Conservation (phyloP, 2,888 invertebrate genomes). For the Lampropteryx suffumata region DNA sequence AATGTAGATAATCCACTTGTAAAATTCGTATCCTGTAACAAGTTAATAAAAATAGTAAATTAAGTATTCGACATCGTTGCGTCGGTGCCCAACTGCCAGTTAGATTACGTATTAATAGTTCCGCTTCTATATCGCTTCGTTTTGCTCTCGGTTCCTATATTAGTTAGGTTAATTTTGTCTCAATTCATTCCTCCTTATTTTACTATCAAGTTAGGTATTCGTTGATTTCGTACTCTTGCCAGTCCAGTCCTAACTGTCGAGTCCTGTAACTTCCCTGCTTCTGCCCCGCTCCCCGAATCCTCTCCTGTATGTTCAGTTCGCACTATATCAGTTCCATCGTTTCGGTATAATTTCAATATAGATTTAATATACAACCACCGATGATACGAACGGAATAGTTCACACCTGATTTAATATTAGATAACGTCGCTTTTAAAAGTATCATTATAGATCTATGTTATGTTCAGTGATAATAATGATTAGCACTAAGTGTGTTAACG, state of each 20-base stretch:
- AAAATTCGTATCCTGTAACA: conserved; percentile 65
- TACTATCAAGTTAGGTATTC: conserved; percentile 43
- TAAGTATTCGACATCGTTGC: conserved; percentile 52
- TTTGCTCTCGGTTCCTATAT: conserved; percentile 72
- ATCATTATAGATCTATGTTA: conserved; percentile 79
- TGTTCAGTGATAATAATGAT: conserved; percentile 78
- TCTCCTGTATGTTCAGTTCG: conserved; percentile 43
- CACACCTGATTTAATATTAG: conserved; percentile 77
- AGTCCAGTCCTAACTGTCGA: conserved; percentile 39
- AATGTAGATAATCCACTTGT: conserved; percentile 54
- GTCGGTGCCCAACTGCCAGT: conserved; percentile 68
- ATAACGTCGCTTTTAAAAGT: conserved; percentile 80
- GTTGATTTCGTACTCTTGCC: conserved; percentile 49
- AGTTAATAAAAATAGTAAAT: conserved; percentile 52
- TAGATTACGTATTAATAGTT: conserved; percentile 69
- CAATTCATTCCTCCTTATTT: conserved; percentile 70
- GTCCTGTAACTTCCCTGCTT: conserved; percentile 33
- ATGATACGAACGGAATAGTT: conserved; percentile 65
- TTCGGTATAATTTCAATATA: conserved; percentile 63
- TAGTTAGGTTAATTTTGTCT: conserved; percentile 75
- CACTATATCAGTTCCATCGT: conserved; percentile 54
- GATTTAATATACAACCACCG: conserved; percentile 77
- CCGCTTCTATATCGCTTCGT: conserved; percentile 43
- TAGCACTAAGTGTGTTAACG: conserved; percentile 67
- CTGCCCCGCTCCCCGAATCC: conserved; percentile 22